Base-by-base conservation (phyloP, 2,797 vertebrate genomes). In the Atherinosoma microstoma region DNA sequence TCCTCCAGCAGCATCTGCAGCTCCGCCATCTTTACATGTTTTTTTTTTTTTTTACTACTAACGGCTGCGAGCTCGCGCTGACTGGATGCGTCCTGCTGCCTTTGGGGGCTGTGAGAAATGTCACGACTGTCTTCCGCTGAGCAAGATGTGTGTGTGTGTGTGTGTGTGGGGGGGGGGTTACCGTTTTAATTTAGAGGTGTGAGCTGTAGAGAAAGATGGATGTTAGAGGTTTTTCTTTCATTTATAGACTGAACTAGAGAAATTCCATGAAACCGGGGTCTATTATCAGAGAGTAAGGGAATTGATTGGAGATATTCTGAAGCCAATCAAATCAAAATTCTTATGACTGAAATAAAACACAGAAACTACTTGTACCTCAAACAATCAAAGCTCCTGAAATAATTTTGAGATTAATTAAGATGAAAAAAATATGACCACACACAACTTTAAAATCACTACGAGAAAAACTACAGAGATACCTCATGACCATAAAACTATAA, bases 11-110 rank as follows among this genome's bases (percentile, higher is more conserved):
- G 96, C 97, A 97, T 97, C 91, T 97, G 96, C 70, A 98, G 91
- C 96, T 97, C 97, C 96, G 96, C 97, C 97, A 98, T 98, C 95
- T 97, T 97, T 94, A 96, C 96, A 96, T 95, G 93, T 27, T 27
- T 27, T 27, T 27, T 27, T 27, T 27, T 27, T 83, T 93, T 93
- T 93, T 87, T 58, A 82, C 84, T 79, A 75, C 67, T 59, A 64
- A 73, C 72, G 56, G 68, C 75, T 4, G 79, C 67, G 32, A 27
- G 84, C 71, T 73, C 79, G 78, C 65, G 65, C 75, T 56, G 27
- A 51, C 69, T 54, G 70, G 24, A 73, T 54, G 36, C 0, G 1
- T 40, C 38, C 49, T 10, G 86, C 35, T 49, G 84, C 86, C 29
- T 91, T 90, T 80, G 75, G 0, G 54, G 56, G 0, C 66, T 0